phyloP scores from a whole-genome alignment of 1,140 invertebrate species.

The Drosophila pseudoobscura region DNA sequence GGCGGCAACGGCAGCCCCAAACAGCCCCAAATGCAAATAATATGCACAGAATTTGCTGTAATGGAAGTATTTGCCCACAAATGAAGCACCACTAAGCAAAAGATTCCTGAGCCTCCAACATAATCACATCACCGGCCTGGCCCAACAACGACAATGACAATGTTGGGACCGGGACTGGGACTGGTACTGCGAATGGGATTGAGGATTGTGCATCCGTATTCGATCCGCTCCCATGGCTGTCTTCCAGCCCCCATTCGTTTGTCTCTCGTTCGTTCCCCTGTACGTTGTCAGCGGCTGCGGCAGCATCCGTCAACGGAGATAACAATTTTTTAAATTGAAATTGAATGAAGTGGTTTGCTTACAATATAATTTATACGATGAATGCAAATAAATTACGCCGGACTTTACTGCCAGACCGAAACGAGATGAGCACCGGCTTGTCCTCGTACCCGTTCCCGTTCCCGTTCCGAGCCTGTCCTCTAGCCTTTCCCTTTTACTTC shows the following conservation, averaged over 20 bases:
- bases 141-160: slow-evolving; percentile 37
- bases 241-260: slow-evolving; percentile 39
- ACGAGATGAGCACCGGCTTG: slow-evolving; percentile 17
- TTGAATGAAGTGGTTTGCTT: slow-evolving; percentile 83
- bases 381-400: slow-evolving; percentile 82
- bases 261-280: slow-evolving; percentile 33
- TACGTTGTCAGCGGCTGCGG: slow-evolving; percentile 74
- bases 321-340: slow-evolving; percentile 83
- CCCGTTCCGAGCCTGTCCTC: slow-evolving; percentile 7
- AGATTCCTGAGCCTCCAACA: neutral
- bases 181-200: neutral
- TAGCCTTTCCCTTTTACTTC: slow-evolving; percentile 56
- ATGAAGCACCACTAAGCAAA: too few species aligned
- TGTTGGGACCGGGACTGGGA: slow-evolving; percentile 12
- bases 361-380: slow-evolving; percentile 83
- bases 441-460: too few species aligned
- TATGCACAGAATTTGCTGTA: slow-evolving; percentile 66
- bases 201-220: too few species aligned
- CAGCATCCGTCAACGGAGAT: slow-evolving; percentile 80
- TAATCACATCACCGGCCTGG: slow-evolving; percentile 35
- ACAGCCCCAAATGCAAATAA: slow-evolving; percentile 63
- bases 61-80: slow-evolving; percentile 49
- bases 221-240: slow-evolving; percentile 40
- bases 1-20: too few species aligned
- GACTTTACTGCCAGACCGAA: slow-evolving; percentile 26